Evolutionary conservation across 2,113 vertebrate species (phyloP), one percentile per base, ranked within the genome.

Genomic region (Malurus cyaneus): DNA sequence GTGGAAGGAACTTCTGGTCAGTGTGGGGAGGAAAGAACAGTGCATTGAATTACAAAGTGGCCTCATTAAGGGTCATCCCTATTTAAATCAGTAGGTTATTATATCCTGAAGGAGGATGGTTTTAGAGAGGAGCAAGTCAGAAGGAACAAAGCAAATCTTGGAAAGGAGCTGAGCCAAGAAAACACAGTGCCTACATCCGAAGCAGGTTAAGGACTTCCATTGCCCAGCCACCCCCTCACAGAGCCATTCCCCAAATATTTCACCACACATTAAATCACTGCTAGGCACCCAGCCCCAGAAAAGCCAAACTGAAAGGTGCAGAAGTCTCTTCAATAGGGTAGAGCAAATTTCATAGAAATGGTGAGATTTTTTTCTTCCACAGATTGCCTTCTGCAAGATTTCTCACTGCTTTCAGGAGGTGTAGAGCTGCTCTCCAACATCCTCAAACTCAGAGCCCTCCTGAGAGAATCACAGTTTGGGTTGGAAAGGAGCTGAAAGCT

Each of bases 111-210:
- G 34, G 32, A 79, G 34, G 13, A n/a, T 1, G 1, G 46, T 24
- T 17, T 86, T 25, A 16, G 62, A 61, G 16, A 39, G 41, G 8
- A 6, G 18, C 5, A 39, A 31, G 24, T 59, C 34, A 53, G 64
- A 54, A 66, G 62, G 20, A 69, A 39, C 12, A 50, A 73, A 67
- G 28, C 12, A 47, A 60, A 44, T 52, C n/a, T 34, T 52, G 41
- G 64, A 60, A 79, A 79, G 53, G 46, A 89, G 8, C 31, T 25
- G 11, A 80, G 74, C 26, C 53, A 76, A 76, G 41, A 46, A 41
- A 69, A 28, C 2, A 25, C n/a, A 29, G 14, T 5, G 6, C 32
- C 64, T 21, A 15, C 0, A 0, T 34, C 49, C 44, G n/a, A 49
- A 80, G 49, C 62, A 86, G 32, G 56, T 29, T 18, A 28, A 91